A percentile compares a stretch with the other conserved stretches of the same genome.
Evolutionary conservation across 1,140 invertebrate genomes (phyloP).

Genomic region (Drosophila sp.): DNA sequence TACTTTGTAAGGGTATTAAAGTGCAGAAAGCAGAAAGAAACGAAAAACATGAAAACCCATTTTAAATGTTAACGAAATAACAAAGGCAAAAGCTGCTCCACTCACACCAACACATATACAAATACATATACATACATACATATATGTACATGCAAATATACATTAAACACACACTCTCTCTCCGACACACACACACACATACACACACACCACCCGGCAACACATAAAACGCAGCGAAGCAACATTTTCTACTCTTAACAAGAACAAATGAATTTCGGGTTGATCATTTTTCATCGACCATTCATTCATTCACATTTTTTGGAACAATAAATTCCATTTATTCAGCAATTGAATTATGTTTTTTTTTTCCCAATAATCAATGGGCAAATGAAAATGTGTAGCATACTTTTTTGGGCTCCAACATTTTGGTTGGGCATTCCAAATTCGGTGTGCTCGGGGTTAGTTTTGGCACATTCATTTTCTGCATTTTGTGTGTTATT

Average conservation of each 20-base stretch:
- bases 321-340: no score
- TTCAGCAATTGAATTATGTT: no score
- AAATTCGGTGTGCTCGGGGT: not conserved
- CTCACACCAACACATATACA: constrained; percentile 21
- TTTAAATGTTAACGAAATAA: constrained; percentile 76
- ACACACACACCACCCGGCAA: constrained; percentile 33
- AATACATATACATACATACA: constrained; percentile 1
- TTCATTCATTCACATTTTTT: no score
- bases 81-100: constrained; percentile 67
- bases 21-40: constrained; percentile 1
- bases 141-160: not conserved
- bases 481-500: constrained; percentile 18
- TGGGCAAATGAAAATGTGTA: not conserved
- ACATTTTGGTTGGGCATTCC: not conserved
- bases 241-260: constrained; percentile 30
- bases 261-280: not conserved
- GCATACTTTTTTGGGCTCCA: not conserved
- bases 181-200: constrained; percentile 21
- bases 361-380: no score
- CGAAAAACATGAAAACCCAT: constrained; percentile 60
- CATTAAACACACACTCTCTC: constrained; percentile 15
- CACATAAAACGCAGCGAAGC: constrained; percentile 72
- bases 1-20: not conserved
- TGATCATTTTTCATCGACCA: no score
- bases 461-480: not conserved